Percentiles rank a stretch among this genome's conserved stretches.
Conservation (phyloP, 1,140 invertebrate genomes). For the Drosophila ohnishii region DNA sequence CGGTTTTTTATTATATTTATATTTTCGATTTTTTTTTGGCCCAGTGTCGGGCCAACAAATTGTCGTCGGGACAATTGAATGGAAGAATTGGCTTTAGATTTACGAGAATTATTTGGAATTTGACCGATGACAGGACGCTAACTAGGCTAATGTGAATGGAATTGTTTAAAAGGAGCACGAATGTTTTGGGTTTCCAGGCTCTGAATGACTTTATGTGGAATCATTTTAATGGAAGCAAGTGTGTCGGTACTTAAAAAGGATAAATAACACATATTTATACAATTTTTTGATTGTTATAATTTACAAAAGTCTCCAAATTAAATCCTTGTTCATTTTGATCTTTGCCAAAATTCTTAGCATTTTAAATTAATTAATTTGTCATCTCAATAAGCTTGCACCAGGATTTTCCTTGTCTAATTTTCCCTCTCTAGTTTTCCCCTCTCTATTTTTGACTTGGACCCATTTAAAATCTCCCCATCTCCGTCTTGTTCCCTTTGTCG, state of each 20-base stretch:
- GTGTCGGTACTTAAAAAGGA: not conserved
- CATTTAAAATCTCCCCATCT: conserved; percentile 2
- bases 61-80: conserved; percentile 29
- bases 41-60: conserved; percentile 39
- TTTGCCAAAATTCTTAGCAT: conserved; percentile 7
- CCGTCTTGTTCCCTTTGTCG: conserved; percentile 20
- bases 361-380: conserved; percentile 33
- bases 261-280: not conserved
- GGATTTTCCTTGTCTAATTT: conserved; percentile 4
- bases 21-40: not conserved
- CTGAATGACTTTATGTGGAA: conserved; percentile 7
- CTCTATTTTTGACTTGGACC: conserved; percentile 22
- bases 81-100: conserved; percentile 23
- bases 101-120: conserved; percentile 45
- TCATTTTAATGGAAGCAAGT: not conserved
- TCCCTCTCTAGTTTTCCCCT: not conserved
- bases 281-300: not conserved
- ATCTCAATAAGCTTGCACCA: not conserved
- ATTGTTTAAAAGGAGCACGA: conserved; percentile 14
- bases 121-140: conserved; percentile 40
- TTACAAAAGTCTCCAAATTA: not conserved
- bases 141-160: conserved; percentile 50
- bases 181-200: conserved; percentile 19
- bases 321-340: not conserved
- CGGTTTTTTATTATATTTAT: conserved; percentile 4